Conservation (phyloP, 1,140 invertebrate genomes). For the Saccostrea echinata region DNA sequence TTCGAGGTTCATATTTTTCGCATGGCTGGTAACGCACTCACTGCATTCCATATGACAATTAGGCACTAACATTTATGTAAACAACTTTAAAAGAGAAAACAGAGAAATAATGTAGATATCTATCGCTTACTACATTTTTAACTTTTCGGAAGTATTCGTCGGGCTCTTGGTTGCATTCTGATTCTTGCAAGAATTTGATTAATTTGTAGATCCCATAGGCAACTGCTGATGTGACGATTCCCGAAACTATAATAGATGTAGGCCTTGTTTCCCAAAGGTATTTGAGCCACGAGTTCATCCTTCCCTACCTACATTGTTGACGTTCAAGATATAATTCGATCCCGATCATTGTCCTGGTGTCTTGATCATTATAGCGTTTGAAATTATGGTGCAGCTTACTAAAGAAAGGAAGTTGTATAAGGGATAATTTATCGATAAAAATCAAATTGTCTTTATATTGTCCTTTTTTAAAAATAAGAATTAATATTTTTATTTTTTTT, state of each 20-base stretch:
- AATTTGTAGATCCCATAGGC: slow-evolving; percentile 26
- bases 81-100: too few species aligned
- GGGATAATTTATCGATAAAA: too few species aligned
- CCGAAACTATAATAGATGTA: neutral
- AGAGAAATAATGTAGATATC: too few species aligned
- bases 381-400: neutral
- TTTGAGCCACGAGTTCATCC: slow-evolving; percentile 1
- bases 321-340: neutral
- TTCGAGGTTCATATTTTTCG: too few species aligned
- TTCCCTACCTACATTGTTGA: slow-evolving; percentile 28
- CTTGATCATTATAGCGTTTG: slow-evolving; percentile 22
- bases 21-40: too few species aligned
- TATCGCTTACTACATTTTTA: neutral
- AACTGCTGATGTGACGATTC: slow-evolving; percentile 1
- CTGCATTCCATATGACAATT: too few species aligned
- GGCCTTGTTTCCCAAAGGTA: neutral
- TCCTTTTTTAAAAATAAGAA: too few species aligned
- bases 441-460: too few species aligned
- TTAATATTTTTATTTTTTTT: too few species aligned
- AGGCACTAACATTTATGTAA: too few species aligned
- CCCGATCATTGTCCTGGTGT: slow-evolving; percentile 16
- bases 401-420: neutral
- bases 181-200: neutral
- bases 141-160: slow-evolving; percentile 17
- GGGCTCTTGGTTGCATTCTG: neutral